Evolutionary conservation across 2,797 vertebrate species (phyloP).

Genomic region (Falco novaeseelandiae): DNA sequence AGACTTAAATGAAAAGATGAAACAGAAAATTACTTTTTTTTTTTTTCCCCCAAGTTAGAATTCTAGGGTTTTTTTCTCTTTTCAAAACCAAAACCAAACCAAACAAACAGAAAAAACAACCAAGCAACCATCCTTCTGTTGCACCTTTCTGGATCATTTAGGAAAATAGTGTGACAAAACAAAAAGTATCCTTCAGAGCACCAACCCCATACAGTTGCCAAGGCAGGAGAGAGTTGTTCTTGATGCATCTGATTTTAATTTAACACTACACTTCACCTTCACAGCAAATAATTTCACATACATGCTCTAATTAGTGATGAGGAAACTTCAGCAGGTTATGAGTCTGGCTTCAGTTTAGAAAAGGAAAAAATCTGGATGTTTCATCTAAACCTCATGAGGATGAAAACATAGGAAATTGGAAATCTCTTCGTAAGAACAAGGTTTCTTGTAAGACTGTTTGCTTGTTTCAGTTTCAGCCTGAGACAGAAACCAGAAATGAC

Average conservation of each 20-base stretch:
- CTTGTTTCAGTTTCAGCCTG: conserved; percentile 7
- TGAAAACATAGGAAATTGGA: conserved; percentile 17
- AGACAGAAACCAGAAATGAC: conserved; percentile 36
- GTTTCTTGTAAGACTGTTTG: not conserved
- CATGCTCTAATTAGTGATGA: conserved; percentile 4
- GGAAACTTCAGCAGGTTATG: conserved; percentile 30
- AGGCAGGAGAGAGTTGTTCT: not conserved
- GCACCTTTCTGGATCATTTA: not conserved
- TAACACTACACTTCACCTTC: conserved; percentile 20
- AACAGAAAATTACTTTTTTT: not conserved
- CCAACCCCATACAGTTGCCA: not conserved
- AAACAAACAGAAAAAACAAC: no score
- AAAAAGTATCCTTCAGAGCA: not conserved
- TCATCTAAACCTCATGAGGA: not conserved
- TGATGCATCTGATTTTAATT: conserved; percentile 44
- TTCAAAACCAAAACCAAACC: not conserved
- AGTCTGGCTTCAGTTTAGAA: conserved; percentile 13
- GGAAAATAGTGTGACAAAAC: not conserved
- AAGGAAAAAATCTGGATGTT: not conserved
- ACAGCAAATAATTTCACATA: conserved; percentile 28
- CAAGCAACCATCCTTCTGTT: not conserved
- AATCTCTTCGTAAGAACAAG: not conserved
- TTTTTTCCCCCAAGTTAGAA: not conserved
- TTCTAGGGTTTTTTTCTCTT: not conserved
- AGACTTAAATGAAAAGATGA: not conserved